These are phyloP conservation scores for Poliocrania exsul DNA, from an alignment of 2,797 vertebrate genomes.

Conservation along the genomic window DNA sequence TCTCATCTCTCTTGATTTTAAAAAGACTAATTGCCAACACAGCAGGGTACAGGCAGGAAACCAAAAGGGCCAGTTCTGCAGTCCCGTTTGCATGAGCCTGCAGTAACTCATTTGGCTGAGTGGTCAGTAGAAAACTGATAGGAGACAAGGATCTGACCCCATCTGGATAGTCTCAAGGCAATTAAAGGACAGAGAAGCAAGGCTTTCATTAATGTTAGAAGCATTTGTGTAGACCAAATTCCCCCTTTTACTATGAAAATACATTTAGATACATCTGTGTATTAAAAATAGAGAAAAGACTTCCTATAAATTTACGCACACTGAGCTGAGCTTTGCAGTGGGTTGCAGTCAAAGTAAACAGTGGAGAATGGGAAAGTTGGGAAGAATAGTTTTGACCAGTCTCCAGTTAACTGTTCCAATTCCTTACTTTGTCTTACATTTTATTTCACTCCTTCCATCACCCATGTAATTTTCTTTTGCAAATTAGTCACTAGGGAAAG, in stretches of 20 bases:
- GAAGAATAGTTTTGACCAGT: background rate
- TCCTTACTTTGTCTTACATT: background rate
- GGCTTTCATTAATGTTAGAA: background rate
- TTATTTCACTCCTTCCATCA: background rate
- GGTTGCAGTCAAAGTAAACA: background rate
- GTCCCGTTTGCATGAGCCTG: background rate
- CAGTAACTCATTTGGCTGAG: background rate
- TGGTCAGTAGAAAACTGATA: background rate
- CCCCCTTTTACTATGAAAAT: background rate
- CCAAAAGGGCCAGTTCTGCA: background rate
- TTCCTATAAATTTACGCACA: background rate
- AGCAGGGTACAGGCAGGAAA: background rate
- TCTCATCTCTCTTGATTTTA: constrained; percentile 4
- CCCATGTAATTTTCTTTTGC: background rate
- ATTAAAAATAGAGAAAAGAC: background rate
- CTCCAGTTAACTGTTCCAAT: background rate
- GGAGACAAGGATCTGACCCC: background rate
- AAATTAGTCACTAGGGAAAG: background rate
- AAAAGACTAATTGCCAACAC: background rate
- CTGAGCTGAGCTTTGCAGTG: background rate
- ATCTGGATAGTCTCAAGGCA: background rate
- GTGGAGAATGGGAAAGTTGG: background rate
- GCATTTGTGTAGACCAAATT: background rate
- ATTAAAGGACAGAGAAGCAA: background rate
- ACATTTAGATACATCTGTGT: background rate